Evolutionary conservation across 1,140 invertebrate species (phyloP).

Genomic region (Orchesella cincta): DNA sequence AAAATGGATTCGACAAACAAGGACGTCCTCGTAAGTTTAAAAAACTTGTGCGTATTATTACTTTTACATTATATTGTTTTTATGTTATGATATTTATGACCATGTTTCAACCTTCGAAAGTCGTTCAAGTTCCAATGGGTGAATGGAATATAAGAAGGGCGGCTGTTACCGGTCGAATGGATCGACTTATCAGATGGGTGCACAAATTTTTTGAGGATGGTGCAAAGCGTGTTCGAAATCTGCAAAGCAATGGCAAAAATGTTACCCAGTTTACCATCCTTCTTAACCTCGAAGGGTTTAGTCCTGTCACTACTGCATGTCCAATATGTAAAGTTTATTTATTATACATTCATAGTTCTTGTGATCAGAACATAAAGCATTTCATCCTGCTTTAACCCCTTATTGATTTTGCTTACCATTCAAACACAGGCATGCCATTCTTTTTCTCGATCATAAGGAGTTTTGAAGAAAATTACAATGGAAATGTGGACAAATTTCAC

Average conservation of each 20-base stretch:
- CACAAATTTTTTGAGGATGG: slow-evolving; percentile 15
- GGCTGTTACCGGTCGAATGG: background rate
- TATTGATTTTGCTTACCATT: too few relatives aligned
- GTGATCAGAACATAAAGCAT: too few relatives aligned
- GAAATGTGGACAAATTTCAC: background rate
- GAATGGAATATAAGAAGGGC: slow-evolving; percentile 21
- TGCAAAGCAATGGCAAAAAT: background rate
- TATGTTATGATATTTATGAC: too few relatives aligned
- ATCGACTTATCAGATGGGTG: background rate
- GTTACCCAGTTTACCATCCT: background rate
- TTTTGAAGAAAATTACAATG: background rate
- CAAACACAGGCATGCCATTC: slow-evolving; percentile 2
- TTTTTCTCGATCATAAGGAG: background rate
- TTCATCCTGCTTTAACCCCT: too few relatives aligned
- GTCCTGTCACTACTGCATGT: slow-evolving; percentile 3
- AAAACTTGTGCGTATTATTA: background rate
- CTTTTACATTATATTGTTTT: background rate
- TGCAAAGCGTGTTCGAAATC: background rate
- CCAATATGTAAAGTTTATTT: slow-evolving; percentile 7
- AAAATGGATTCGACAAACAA: background rate
- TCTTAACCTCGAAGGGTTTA: background rate
- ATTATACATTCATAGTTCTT: background rate
- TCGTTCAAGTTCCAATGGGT: background rate
- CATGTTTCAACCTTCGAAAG: too few relatives aligned
- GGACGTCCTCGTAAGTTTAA: background rate